Conservation (phyloP, 2,888 invertebrate species). For the Latrodectus elegans region DNA sequence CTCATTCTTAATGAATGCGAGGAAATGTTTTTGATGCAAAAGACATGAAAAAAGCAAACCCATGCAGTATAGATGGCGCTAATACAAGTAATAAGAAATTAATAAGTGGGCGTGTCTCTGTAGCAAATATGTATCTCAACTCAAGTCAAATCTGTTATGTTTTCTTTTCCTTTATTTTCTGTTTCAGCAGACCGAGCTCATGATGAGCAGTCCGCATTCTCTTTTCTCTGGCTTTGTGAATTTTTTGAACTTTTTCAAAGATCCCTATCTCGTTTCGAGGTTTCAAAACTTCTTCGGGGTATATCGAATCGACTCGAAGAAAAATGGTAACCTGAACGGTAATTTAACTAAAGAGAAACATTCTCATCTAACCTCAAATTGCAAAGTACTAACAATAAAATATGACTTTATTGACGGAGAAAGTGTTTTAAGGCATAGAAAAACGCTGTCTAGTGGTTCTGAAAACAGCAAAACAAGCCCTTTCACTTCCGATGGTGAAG, state of each 20-base stretch:
- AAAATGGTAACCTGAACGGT: constrained; percentile 60
- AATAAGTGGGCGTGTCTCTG: not conserved
- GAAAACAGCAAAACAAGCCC: constrained; percentile 56
- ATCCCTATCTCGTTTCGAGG: constrained; percentile 84
- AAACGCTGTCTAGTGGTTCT: constrained; percentile 51
- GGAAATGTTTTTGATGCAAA: too few species aligned
- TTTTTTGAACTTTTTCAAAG: constrained; percentile 79
- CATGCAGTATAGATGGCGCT: constrained; percentile 27
- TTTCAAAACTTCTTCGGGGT: constrained; percentile 88
- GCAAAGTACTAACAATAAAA: constrained; percentile 40
- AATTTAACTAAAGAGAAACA: constrained; percentile 28
- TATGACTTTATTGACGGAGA: constrained; percentile 17
- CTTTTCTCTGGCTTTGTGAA: constrained; percentile 34
- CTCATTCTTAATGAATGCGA: too few species aligned
- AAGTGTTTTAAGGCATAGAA: constrained; percentile 26
- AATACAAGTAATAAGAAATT: not conserved
- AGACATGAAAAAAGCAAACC: too few species aligned
- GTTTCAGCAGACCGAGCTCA: constrained; percentile 36
- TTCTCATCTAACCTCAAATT: constrained; percentile 1
- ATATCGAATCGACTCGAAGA: constrained; percentile 72
- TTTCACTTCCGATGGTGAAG: constrained; percentile 61
- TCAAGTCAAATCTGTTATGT: constrained; percentile 13
- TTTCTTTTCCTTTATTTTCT: constrained; percentile 22
- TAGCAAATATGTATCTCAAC: constrained; percentile 42
- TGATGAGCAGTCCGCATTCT: constrained; percentile 53